Percentiles rank a stretch among this genome's conserved stretches.
Evolutionary conservation across 2,888 invertebrate species (phyloP).

Genomic region (Rambutsinella grinnellia): DNA sequence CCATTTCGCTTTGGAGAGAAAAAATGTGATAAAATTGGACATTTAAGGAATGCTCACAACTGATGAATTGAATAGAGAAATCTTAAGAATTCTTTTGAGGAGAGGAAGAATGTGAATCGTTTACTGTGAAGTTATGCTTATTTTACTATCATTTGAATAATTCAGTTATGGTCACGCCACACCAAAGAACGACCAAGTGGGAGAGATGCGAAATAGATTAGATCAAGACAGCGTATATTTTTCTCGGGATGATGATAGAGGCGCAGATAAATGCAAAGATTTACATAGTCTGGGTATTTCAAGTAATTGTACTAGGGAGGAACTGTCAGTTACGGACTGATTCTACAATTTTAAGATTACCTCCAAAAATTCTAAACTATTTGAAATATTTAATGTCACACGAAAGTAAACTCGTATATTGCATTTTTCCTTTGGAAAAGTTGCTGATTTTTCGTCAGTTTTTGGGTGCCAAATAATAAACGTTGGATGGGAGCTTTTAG

Average conservation of each 20-base stretch:
- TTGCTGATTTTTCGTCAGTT: no score
- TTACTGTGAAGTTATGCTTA: constrained; percentile 15
- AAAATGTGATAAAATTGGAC: constrained; percentile 50
- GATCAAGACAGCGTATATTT: not conserved
- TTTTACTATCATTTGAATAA: constrained; percentile 42
- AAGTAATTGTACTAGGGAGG: not conserved
- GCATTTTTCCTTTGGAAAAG: no score
- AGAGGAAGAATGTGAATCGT: constrained; percentile 19
- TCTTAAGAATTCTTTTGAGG: not conserved
- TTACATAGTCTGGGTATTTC: not conserved
- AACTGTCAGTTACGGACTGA: not conserved
- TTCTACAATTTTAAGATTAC: not conserved
- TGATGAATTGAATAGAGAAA: constrained; percentile 34
- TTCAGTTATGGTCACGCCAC: constrained; percentile 56
- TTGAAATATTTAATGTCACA: no score
- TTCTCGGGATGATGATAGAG: not conserved
- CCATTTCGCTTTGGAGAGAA: constrained; percentile 3
- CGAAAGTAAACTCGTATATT: no score
- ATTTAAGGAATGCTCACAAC: constrained; percentile 49
- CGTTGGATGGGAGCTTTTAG: constrained; percentile 25
- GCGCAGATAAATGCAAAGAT: constrained; percentile 3
- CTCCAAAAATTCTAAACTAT: not conserved
- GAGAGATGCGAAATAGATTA: constrained; percentile 40
- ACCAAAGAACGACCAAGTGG: constrained; percentile 16
- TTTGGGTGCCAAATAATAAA: no score